phyloP scores from a whole-genome alignment of 2,888 invertebrate species.

The Zygaena filipendulae region DNA sequence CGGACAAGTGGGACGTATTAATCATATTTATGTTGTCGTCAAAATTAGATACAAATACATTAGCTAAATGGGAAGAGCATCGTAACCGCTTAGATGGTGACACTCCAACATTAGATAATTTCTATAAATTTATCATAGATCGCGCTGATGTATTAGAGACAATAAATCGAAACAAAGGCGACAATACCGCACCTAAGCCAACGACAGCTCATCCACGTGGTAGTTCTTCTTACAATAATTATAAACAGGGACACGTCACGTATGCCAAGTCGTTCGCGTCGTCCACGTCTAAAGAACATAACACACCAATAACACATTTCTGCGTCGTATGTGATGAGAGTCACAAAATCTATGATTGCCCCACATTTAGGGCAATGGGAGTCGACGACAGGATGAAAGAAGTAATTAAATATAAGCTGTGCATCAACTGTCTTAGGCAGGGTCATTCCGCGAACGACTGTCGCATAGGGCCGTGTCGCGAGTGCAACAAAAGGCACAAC shows the following conservation, averaged over 20 bases:
- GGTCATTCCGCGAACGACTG: conserved; percentile 16
- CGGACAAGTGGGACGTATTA: conserved; percentile 14
- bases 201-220: no score
- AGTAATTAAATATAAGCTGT: conserved; percentile 15
- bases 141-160: conserved; percentile 15
- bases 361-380: conserved; percentile 14
- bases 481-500: conserved; percentile 18
- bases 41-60: conserved; percentile 14
- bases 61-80: conserved; percentile 12
- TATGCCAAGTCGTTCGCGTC: no score
- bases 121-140: conserved; percentile 12
- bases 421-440: conserved; percentile 16
- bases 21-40: conserved; percentile 13
- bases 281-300: no score
- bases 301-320: not conserved
- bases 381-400: conserved; percentile 10
- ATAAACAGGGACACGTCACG: no score
- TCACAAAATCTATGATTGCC: conserved; percentile 20
- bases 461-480: conserved; percentile 18
- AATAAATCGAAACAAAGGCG: conserved; percentile 4
- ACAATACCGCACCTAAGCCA: no score
- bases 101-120: conserved; percentile 11
- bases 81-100: conserved; percentile 6
- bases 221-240: no score
- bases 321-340: conserved; percentile 16